Conservation (phyloP, 2,113 vertebrate genomes). For the Prunella fulvescens region DNA sequence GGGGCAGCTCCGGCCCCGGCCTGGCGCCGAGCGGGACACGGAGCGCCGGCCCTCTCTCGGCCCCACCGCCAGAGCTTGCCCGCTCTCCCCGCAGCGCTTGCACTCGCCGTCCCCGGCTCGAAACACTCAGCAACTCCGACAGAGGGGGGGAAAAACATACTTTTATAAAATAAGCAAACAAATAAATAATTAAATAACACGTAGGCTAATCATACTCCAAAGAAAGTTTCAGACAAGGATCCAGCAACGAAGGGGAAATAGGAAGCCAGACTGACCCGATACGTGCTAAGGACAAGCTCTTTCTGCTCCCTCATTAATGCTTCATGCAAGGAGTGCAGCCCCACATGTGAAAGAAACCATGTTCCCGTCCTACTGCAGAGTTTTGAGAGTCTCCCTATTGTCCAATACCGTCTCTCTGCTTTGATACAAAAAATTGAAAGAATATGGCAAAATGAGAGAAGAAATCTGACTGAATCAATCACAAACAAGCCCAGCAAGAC, state of each 20-base stretch:
- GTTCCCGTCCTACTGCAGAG: not conserved
- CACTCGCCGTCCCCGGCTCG: not conserved
- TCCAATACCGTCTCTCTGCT: not conserved
- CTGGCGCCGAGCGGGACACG: accelerated
- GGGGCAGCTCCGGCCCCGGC: accelerated
- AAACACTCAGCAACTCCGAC: not conserved
- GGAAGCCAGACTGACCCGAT: not conserved
- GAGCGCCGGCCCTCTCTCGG: not conserved
- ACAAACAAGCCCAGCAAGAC: not conserved
- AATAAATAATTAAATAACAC: not conserved
- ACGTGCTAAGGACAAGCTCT: not conserved
- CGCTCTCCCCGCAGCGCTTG: not conserved
- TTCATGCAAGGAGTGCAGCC: not conserved
- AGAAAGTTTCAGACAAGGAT: not conserved
- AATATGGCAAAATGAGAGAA: not conserved
- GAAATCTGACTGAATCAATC: not conserved
- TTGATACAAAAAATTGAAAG: not conserved
- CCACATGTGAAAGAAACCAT: not conserved
- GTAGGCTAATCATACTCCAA: not conserved
- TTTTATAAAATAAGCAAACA: not conserved
- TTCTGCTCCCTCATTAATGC: not conserved
- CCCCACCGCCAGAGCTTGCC: not conserved
- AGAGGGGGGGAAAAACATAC: accelerated
- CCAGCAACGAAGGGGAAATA: not conserved
- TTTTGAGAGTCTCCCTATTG: not conserved